Base-by-base conservation (phyloP, 2,797 vertebrate genomes). In the Neosilurus hyrtlii region DNA sequence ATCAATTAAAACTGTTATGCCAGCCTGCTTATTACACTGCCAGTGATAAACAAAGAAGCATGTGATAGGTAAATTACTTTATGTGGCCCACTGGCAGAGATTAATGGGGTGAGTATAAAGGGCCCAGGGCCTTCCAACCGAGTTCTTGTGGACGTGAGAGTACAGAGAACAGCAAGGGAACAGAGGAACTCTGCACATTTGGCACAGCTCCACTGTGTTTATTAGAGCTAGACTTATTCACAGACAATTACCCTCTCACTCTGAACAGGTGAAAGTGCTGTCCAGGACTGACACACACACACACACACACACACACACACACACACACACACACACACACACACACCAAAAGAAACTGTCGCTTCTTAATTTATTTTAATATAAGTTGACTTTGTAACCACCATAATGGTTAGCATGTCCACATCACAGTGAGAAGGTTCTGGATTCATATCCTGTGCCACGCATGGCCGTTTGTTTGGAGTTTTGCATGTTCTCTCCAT, bases 1-100 rank as follows among this genome's bases (percentile, higher is more conserved):
- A 83, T 75, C 84, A 90, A 89, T 87, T 87, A 85, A 85, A 65
- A 79, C 75, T 84, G 81, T 85, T 87, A 87, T 84, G 73, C 80
- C 82, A 80, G 80, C 26, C 79, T 73, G 37, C 73, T 80, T 80
- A 87, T 88, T 86, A 87, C 83, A 86, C 70, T 82, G 57, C 82
- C 77, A 71, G 59, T 79, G 61, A 80, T 79, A 86, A 86, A 85
- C 86, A 88, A 26, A 85, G 78, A 68, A 52, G 75, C 83, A 84
- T 88, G 83, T 90, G 82, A 85, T 54, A 81, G 75, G 86, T 85
- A 86, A 89, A 88, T 82, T 73, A 82, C 87, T 90, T 89, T 80
- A 88, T 86, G 83, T 87, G 79, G 70, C 30, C 71, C n/a, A 26
- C 59, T 84, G 88, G 81, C 66, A 82, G 82, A 86, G 88, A 89